Evolutionary conservation across 2,888 invertebrate species (phyloP), one percentile per base, ranked within the genome.

Genomic region (Philaethria dido): DNA sequence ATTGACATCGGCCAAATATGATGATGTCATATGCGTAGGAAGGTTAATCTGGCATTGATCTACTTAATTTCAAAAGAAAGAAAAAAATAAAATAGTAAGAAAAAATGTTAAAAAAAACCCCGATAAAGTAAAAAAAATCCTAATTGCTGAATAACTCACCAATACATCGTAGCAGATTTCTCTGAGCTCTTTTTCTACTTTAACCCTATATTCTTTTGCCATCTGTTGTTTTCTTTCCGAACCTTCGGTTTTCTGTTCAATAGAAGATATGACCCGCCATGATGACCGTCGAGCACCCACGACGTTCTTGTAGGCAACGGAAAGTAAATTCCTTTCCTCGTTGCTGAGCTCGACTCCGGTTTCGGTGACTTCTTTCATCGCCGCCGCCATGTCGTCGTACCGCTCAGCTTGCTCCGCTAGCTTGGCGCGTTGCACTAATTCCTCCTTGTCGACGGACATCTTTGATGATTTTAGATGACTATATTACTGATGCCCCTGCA

Each of bases 151-250:
- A 68, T 57, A 50, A 94, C 97, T 96, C 94, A 99, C 98, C 95
- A 99, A 94, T 86, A 99, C 99, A 93, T 99, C 99, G 92, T 98
- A 97, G 95, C 99, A 99, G 93, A 99, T 99, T 94, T 98, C 98
- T 94, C 98, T 95, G 89, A 99, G 96, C 94, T 99, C 99, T 93
- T 98, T 98, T 94, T 99, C 99, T 86, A 99, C 99, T 94, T 99
- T 99, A 95, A 98, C 98, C 94, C 99, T 96, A 95, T 99, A 99
- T 94, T 99, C 99, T 95, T 98, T 98, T 89, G 99, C 99, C 98
- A 99, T 99, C 94, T 98, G 97, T 95, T 99, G 98, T 95, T 99
- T 99, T 94, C 98, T 96, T 95, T 99, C 99, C 85, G 98, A 97
- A 80, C 98, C 97, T 94, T 99, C 98, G 93, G 98, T 98, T 95